Percentiles rank a stretch among this genome's conserved stretches.
Evolutionary conservation across 2,113 vertebrate species (phyloP).

Genomic region (Colossoma macropomum): DNA sequence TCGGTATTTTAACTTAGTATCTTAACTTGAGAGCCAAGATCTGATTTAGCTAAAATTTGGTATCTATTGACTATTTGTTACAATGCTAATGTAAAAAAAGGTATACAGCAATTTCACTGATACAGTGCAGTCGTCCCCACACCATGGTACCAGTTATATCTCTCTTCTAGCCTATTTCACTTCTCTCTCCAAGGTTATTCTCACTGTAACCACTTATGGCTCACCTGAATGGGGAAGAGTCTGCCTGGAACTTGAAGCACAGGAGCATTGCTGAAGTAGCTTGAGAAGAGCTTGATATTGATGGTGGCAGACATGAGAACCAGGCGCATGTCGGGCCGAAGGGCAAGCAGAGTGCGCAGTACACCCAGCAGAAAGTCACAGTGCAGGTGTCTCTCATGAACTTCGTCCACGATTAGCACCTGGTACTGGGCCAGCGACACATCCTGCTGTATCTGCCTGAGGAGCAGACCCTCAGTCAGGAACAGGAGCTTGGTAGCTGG

Average conservation of each 20-base stretch:
- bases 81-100: too few species aligned
- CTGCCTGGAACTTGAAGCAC: conserved; percentile 92
- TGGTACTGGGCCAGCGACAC: conserved; percentile 75
- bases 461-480: conserved; percentile 89
- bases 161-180: too few species aligned
- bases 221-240: conserved; percentile 89
- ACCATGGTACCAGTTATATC: neutral
- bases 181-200: neutral
- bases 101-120: neutral
- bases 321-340: conserved; percentile 81
- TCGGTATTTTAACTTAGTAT: too few species aligned
- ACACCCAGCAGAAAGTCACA: conserved; percentile 89
- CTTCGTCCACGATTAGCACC: conserved; percentile 88
- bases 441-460: conserved; percentile 88
- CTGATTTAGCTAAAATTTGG: too few species aligned
- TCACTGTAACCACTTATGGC: neutral
- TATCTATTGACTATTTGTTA: too few species aligned
- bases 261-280: conserved; percentile 82
- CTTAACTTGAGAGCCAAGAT: too few species aligned
- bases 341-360: conserved; percentile 77
- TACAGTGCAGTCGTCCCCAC: neutral
- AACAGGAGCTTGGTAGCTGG: conserved; percentile 84
- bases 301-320: conserved; percentile 95
- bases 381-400: conserved; percentile 91
- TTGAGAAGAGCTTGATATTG: conserved; percentile 88